These are phyloP conservation scores for Dorcus hopei DNA, from an alignment of 2,888 invertebrate species.

Conservation along the genomic window DNA sequence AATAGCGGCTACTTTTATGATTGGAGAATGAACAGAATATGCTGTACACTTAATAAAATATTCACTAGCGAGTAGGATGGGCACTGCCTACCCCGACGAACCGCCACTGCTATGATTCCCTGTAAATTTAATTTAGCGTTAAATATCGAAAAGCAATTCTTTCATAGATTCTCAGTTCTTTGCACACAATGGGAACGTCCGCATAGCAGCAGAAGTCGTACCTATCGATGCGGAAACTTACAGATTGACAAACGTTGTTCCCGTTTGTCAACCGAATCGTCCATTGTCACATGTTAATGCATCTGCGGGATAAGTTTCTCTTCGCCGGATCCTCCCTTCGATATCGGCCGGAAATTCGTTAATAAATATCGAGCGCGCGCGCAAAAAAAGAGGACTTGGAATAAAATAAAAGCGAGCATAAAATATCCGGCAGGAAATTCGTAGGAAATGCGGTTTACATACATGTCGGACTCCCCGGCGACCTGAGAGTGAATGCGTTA, in stretches of 20 bases:
- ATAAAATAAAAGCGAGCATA: conserved; percentile 34
- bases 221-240: conserved; percentile 45
- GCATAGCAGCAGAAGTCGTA: conserved; percentile 18
- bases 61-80: too few relatives aligned
- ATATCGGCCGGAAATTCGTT: conserved; percentile 32
- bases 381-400: conserved; percentile 18
- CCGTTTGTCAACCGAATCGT: conserved; percentile 41
- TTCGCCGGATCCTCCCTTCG: conserved; percentile 25
- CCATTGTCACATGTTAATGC: conserved; percentile 43
- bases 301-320: conserved; percentile 31
- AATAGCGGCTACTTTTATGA: too few relatives aligned
- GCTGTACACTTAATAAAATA: too few relatives aligned
- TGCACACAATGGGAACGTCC: background rate
- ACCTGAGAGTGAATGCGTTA: conserved; percentile 17
- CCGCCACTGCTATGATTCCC: too few relatives aligned
- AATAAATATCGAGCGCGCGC: conserved; percentile 21
- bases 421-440: conserved; percentile 39
- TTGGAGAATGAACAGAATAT: too few relatives aligned
- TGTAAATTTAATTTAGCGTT: background rate
- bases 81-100: background rate
- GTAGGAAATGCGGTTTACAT: conserved; percentile 38
- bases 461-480: conserved; percentile 27
- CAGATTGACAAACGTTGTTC: conserved; percentile 48
- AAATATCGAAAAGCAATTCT: too few relatives aligned
- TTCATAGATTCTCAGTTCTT: background rate